Evolutionary conservation across 92 coral and sea anemone genomes (phyloP).

Genomic region (Heliopora coerulea): DNA sequence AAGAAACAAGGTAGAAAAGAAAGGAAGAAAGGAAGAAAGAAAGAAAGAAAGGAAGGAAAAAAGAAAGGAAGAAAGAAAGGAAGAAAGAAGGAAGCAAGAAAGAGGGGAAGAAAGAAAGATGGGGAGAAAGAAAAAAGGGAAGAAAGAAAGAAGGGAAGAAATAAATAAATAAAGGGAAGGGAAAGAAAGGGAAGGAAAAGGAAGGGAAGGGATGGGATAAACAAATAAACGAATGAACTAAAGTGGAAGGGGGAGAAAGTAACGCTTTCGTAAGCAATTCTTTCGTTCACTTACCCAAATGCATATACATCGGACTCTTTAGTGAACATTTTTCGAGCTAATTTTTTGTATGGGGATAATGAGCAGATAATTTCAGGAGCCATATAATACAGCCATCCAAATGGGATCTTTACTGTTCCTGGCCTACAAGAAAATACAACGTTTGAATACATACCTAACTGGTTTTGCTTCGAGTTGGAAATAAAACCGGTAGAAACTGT

Average conservation of each 20-base stretch:
- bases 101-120: neutral
- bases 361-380: constrained; percentile 90
- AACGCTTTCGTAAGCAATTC: too few species aligned
- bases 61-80: neutral
- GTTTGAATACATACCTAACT: neutral
- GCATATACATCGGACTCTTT: constrained; percentile 87
- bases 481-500: neutral
- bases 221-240: neutral
- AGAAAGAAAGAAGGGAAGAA: neutral
- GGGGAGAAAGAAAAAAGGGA: neutral
- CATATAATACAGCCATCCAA: constrained; percentile 87
- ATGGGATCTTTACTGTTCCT: constrained; percentile 73
- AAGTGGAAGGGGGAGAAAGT: neutral
- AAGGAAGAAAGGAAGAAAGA: neutral
- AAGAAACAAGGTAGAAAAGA: neutral
- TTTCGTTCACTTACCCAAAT: constrained; percentile 73
- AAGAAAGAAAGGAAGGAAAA: constrained; percentile 1
- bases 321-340: constrained; percentile 72
- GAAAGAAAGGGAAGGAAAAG: neutral
- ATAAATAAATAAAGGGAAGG: neutral
- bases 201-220: neutral
- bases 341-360: constrained; percentile 70
- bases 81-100: neutral
- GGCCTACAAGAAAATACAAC: constrained; percentile 50
- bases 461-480: neutral